Evolutionary conservation across 2,113 vertebrate species (phyloP).

Genomic region (Dipodomys stephensi): DNA sequence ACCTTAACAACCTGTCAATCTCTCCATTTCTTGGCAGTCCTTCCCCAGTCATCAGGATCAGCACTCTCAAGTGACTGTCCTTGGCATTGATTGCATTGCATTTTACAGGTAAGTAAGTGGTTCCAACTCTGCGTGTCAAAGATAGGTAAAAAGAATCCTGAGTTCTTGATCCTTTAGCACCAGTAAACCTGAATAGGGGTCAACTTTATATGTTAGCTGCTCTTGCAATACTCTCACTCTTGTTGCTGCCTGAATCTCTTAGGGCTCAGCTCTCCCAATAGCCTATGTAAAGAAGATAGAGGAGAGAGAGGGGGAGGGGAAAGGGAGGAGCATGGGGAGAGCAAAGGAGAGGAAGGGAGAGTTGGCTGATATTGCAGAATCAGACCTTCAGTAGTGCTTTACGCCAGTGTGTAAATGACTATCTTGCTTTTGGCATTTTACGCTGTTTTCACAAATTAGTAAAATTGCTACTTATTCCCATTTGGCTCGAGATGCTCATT

Average conservation of each 20-base stretch:
- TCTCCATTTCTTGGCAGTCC: fast-evolving
- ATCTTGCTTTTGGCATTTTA: background rate
- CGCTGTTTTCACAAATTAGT: slow-evolving; percentile 33
- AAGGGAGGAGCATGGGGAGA: no score
- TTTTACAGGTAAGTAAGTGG: background rate
- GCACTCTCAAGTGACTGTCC: background rate
- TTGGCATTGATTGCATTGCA: background rate
- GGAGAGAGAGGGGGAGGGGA: no score
- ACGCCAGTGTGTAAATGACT: background rate
- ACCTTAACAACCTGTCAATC: background rate
- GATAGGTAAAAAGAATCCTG: background rate
- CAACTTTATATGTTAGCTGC: background rate
- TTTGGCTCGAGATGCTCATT: slow-evolving; percentile 38
- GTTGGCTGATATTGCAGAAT: background rate
- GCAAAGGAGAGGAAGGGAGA: background rate
- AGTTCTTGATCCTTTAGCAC: background rate
- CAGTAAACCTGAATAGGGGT: background rate
- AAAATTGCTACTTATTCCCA: slow-evolving; percentile 2
- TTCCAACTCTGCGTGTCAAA: background rate
- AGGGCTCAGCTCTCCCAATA: background rate
- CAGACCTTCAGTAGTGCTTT: background rate
- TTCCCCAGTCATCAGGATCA: background rate
- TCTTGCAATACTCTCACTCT: background rate
- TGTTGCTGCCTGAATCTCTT: background rate
- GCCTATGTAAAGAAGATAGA: background rate